Evolutionary conservation across 2,888 invertebrate genomes (phyloP), one percentile per base, ranked within the genome.

Genomic region (Epirrita christyi): DNA sequence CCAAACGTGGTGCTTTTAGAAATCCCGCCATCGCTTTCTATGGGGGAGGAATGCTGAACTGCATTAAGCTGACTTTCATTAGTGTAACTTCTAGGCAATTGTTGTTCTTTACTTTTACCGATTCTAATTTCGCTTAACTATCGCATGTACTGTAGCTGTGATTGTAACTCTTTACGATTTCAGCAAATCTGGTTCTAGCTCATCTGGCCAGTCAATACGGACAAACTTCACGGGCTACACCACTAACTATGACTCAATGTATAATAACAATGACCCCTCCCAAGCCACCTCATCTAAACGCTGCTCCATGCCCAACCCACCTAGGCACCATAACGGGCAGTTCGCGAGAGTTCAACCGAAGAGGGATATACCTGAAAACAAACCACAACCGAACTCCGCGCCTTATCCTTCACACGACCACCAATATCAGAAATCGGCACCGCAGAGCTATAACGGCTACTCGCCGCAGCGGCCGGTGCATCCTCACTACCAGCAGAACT

Each of bases 161-260:
- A 56, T 21, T 48, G 49, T 43, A 58, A 41, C 14, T 27, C 41
- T 60, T 66, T 32, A 56, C 32, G 61, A 61, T 89, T 88, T 72
- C 81, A 92, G 92, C 76, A 92, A 92, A 87, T 92, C 92, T 42
- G 91, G 92, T 45, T 92, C 92, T 56, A 91, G 91, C 76, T 91
- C 92, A 14, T 91, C 91, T 5, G 88, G 92, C 3, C 90, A 90
- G 68, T 90, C 88, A n/a, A 90, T 85, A 59, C 81, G 91, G 72
- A 88, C 85, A 14, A 92, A 86, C 68, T 89, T 87, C 64, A 92
- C 92, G 46, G 89, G 88, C 32, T 90, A 88, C 66, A 87, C 88
- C 11, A 86, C 89, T 37, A 90, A 91, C 65, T 91, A 80, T 58
- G 91, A 92, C 62, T 91, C 92, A 0, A 86, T 90, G 81, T 91